Base-by-base conservation (phyloP, 2,888 invertebrate species). In the Xanthostigma xanthostigma region DNA sequence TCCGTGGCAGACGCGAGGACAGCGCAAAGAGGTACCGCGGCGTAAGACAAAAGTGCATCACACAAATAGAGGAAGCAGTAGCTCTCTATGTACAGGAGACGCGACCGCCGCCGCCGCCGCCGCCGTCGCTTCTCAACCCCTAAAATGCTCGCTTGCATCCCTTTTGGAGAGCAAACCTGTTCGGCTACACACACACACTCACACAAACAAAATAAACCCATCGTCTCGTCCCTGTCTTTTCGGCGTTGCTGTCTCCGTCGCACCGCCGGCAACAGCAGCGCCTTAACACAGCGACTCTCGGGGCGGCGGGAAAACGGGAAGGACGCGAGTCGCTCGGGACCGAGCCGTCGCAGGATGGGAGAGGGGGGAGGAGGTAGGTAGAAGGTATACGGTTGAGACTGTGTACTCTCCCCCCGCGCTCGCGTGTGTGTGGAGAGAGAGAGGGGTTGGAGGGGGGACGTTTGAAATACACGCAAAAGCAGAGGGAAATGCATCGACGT, bases 401-500 rank as follows among this genome's bases (percentile, higher is more conserved):
- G 12, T 38, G 6, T 9, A 8, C 12, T 38, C 12, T 38, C 12
- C 12, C 2, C 2, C 12, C 13, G 13, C 8, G 8, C 8, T 1
- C 8, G 13, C 8, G 38, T 38, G 38, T 38, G 38, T 38, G 38
- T 38, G 38, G 13, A 8, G 12, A 38, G 8, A 50, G 50, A 46
- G 45, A 46, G 51, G 51, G 51, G 49, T 44, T 45, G 49, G n/a
- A 45, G 48, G 35, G 46, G 46, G 47, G 43, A 40, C 44, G 44
- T 49, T n/a, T 46, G 50, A 33, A 27, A 27, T 27, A 27, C 27
- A 42, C 45, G 53, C 53, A 52, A 54, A 38, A 51, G 52, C 36
- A 43, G 53, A 53, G 50, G 54, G 49, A 57, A 55, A 56, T 51
- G 54, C 54, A 63, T 62, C 64, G 64, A 62, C 65, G 68, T 65